Evolutionary conservation across 2,797 vertebrate genomes (phyloP).

Genomic region (Prionace glauca): DNA sequence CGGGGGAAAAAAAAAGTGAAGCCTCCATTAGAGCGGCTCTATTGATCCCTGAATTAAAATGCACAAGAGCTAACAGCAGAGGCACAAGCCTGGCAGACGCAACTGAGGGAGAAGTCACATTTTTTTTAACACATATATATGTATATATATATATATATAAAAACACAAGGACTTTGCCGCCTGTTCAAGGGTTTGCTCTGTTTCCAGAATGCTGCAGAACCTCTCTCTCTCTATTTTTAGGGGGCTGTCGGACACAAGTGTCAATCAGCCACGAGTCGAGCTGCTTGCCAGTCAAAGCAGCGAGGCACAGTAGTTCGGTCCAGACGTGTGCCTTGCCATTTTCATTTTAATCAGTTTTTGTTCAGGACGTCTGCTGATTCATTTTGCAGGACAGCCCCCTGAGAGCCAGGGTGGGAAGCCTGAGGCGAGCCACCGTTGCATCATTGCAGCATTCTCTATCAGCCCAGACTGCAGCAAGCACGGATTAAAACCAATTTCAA

Average conservation of each 20-base stretch:
- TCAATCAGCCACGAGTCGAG: constrained; percentile 75
- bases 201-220: constrained; percentile 40
- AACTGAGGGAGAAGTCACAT: constrained; percentile 37
- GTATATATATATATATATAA: not conserved
- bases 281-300: constrained; percentile 77
- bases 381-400: constrained; percentile 69
- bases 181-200: constrained; percentile 43
- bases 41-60: constrained; percentile 61
- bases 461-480: constrained; percentile 40
- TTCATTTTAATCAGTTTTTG: constrained; percentile 71
- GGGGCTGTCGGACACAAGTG: constrained; percentile 50
- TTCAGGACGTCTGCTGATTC: constrained; percentile 73
- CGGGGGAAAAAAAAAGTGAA: constrained; percentile 46
- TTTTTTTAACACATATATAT: constrained; percentile 38
- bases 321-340: constrained; percentile 73
- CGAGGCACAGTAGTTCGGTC: constrained; percentile 62
- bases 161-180: constrained; percentile 43
- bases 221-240: constrained; percentile 43
- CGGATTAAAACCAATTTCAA: constrained; percentile 31
- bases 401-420: constrained; percentile 64
- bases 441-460: constrained; percentile 55
- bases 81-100: constrained; percentile 40
- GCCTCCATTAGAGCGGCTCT: constrained; percentile 58
- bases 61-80: constrained; percentile 50
- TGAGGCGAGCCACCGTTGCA: constrained; percentile 57